Base-by-base conservation (phyloP, 2,797 vertebrate genomes). In the Pipistrellus pygmaeus region DNA sequence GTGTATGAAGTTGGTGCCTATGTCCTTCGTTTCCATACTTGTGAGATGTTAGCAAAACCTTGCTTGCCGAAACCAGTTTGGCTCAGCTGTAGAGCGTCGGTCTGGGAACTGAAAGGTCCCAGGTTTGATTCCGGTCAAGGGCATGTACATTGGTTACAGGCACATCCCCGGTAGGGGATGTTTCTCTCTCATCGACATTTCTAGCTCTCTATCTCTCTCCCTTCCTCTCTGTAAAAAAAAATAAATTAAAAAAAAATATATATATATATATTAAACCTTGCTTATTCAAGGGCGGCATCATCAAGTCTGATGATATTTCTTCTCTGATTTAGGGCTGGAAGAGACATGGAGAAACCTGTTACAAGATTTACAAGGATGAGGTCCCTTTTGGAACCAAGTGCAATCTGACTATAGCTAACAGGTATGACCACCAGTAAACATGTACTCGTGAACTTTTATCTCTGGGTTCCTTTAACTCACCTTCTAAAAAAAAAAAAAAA, bases 261-360 rank as follows among this genome's bases (percentile, higher is more conserved):
- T 41, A 41, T 4, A 41, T 41, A 41, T 41, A 41, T 41, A 6
- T 41, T 41, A 38, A 85, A 60, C 60, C 60, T 66, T 48, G 2
- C 32, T 77, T 92, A 6, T 57, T 8, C 41, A 8, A 55, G 1
- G 0, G 17, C 20, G 46, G 38, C 46, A 72, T 60, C 53, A 55
- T 82, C 41, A 44, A 76, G 41, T 83, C 27, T 53, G 27, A 62
- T 62, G 60, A 25, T 86, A 60, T 94, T 90, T 95, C 55, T 94
- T 53, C 32, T 94, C 30, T 92, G 25, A 64, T 60, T 69, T 94
- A 99, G 99, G 98, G 98, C 13, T 99, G 99, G 99, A 99, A 97
- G 91, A 99, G 98, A 97, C 99, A 99, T 44, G 98, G 99, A 90
- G 98, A 99, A 96, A 98, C 98, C 85, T 99, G 99, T 97, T 99